phyloP scores from a whole-genome alignment of 1,140 invertebrate species.

The Oryctes rhinoceros region DNA sequence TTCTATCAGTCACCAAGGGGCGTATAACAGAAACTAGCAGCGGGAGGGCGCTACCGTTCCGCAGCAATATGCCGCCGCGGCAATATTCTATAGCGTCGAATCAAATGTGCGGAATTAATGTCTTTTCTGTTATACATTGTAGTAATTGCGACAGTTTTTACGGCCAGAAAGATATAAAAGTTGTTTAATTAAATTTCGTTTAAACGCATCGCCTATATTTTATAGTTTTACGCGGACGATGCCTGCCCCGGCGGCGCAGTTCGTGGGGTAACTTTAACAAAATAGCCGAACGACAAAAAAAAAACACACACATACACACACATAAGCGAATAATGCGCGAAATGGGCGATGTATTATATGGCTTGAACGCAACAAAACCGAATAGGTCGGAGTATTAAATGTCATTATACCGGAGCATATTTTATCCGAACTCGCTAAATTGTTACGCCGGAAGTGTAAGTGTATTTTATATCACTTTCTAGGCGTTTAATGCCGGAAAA shows the following conservation, averaged over 20 bases:
- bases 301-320: too few species aligned
- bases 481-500: too few species aligned
- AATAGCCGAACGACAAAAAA: background rate
- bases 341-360: background rate
- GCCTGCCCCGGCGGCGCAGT: background rate
- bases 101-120: constrained; percentile 54
- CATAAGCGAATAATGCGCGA: background rate
- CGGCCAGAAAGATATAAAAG: constrained; percentile 55
- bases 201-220: constrained; percentile 57
- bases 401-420: background rate
- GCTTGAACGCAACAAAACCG: constrained; percentile 2
- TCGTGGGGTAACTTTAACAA: background rate
- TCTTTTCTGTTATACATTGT: constrained; percentile 56
- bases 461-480: too few species aligned
- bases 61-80: background rate
- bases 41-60: background rate
- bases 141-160: constrained; percentile 57
- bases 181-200: constrained; percentile 59
- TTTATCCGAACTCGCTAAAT: background rate
- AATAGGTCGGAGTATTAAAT: background rate
- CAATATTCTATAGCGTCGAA: constrained; percentile 26
- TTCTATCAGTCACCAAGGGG: background rate
- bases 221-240: constrained; percentile 53
- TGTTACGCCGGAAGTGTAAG: background rate
- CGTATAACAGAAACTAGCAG: background rate